Evolutionary conservation across 2,113 vertebrate genomes (phyloP), one percentile per base, ranked within the genome.

Genomic region (Ariopsis seemanni): DNA sequence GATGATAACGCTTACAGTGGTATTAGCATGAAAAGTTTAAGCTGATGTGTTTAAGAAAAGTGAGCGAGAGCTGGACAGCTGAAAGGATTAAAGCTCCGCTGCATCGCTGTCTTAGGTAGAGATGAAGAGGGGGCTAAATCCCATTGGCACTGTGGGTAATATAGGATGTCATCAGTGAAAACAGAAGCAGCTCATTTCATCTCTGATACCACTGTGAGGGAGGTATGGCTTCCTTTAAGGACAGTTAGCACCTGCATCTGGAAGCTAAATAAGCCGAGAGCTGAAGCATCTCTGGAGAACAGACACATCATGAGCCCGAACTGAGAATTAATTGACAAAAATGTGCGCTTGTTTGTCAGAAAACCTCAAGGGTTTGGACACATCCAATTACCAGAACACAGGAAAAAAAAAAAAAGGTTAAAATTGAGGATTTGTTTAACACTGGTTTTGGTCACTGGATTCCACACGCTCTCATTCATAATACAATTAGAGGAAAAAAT

Each of bases 291-390:
- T 65, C 14, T 80, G 89, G 90, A 88, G 71, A 84, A 81, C 85
- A 89, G 87, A 82, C 87, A 83, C 91, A 85, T 91, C 91, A 83
- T 90, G 93, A 87, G 87, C 85, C 75, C 83, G 34, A 90, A 83
- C 90, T 85, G 85, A 91, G 88, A 89, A 69, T 91, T 93, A 81
- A 93, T 94, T 91, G 91, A 91, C 88, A 92, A 83, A 82, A 87
- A 62, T 79, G 52, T 63, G 27, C n/a, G 57, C 71, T n/a, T 63
- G 55, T 82, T 42, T 48, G 62, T 67, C 22, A 20, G 50, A 27
- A 79, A 79, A 27, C 77, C 22, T 18, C 2, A 83, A 50, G 18
- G 17, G 52, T 79, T 5, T 4, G 25, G 11, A 22, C n/a, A 74
- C 30, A 2, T 65, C 25, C 5, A 10, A 30, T 69, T 69, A n/a